These are phyloP conservation scores for Leptinotarsa lineolata DNA, from an alignment of 1,140 invertebrate species.

Conservation along the genomic window DNA sequence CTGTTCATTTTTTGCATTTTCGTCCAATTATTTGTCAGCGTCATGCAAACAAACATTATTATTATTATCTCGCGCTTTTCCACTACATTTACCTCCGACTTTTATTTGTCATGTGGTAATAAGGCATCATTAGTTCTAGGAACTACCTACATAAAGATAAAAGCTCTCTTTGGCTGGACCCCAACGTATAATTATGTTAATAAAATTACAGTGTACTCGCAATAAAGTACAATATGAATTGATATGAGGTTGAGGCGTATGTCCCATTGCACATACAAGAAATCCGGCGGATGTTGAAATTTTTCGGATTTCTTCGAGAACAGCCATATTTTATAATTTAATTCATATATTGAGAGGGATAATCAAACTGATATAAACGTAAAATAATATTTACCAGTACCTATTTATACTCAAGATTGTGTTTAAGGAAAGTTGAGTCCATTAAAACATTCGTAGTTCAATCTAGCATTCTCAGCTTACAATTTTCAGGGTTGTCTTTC, in stretches of 20 bases:
- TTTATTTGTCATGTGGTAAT: background rate
- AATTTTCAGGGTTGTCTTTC: too few species aligned
- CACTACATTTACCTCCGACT: background rate
- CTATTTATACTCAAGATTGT: too few species aligned
- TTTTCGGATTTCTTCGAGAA: background rate
- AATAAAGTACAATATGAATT: slow-evolving; percentile 24
- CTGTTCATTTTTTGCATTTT: too few species aligned
- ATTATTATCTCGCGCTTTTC: background rate
- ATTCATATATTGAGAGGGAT: too few species aligned
- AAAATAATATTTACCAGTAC: too few species aligned
- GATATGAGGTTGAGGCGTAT: slow-evolving; percentile 20
- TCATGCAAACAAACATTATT: too few species aligned
- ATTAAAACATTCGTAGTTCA: too few species aligned
- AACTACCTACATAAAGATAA: slow-evolving; percentile 17
- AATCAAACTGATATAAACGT: too few species aligned
- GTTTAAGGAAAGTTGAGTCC: too few species aligned
- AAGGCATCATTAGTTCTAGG: slow-evolving; percentile 1
- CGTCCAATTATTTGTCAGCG: too few species aligned
- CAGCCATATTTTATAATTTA: background rate
- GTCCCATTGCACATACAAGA: slow-evolving; percentile 7
- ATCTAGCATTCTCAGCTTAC: too few species aligned
- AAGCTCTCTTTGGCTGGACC: slow-evolving; percentile 8
- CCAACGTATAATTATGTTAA: slow-evolving; percentile 24
- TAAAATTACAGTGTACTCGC: slow-evolving; percentile 22
- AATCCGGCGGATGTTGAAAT: slow-evolving; percentile 15